These are phyloP conservation scores for Epinephelus moara DNA, from an alignment of 2,113 vertebrate species.

Conservation along the genomic window DNA sequence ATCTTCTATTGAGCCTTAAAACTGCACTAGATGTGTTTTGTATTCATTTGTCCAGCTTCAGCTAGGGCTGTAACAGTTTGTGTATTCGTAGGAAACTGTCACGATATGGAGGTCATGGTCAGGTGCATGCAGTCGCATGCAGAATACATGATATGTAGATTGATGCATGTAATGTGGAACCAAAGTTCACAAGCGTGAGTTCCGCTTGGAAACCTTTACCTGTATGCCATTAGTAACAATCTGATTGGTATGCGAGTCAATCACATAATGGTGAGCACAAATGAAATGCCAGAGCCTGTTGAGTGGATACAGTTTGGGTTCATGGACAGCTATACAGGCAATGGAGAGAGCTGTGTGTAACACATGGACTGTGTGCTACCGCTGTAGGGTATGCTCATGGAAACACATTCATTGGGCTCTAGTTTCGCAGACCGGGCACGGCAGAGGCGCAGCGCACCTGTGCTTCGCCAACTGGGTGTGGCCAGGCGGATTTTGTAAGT, in stretches of 20 bases:
- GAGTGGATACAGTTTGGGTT: background rate
- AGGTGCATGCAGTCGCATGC: background rate
- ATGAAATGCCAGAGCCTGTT: background rate
- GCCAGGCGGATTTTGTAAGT: no score
- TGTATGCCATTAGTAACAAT: background rate
- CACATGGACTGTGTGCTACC: no score
- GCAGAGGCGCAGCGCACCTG: no score
- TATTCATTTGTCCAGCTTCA: background rate
- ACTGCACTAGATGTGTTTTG: background rate
- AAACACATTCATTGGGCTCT: no score
- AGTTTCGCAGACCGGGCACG: no score
- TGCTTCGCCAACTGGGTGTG: no score
- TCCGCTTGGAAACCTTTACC: background rate
- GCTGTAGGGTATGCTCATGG: no score
- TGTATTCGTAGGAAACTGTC: background rate
- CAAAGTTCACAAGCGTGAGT: background rate
- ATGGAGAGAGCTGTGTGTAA: background rate
- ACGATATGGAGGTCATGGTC: background rate
- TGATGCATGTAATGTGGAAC: background rate
- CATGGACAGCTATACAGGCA: background rate
- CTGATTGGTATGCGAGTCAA: background rate
- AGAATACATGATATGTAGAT: background rate
- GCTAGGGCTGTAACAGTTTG: no score
- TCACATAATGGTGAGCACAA: background rate
- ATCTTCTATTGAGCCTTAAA: conserved; percentile 15